Conservation (phyloP, 2,888 invertebrate species). For the Apodemia mormo region DNA sequence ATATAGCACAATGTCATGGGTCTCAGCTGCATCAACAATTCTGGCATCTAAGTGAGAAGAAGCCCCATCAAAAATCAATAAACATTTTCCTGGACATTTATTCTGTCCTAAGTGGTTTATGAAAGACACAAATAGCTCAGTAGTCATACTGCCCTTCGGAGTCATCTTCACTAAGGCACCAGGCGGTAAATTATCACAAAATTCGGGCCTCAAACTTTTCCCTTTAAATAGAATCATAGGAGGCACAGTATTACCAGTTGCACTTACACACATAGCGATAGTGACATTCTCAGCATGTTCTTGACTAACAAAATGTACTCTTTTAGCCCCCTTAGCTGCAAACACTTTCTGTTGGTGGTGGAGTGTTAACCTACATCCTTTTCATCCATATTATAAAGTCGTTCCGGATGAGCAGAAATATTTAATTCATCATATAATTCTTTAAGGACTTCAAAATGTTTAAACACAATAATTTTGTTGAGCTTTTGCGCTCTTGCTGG, state of each 20-base stretch:
- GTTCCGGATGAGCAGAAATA: constrained; percentile 30
- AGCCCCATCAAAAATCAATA: constrained; percentile 37
- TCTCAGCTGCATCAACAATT: constrained; percentile 36
- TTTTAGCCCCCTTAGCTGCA: constrained; percentile 29
- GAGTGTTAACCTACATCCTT: constrained; percentile 7
- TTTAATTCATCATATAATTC: constrained; percentile 32
- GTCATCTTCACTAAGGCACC: constrained; percentile 24
- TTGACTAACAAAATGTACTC: constrained; percentile 28
- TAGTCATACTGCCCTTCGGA: constrained; percentile 36
- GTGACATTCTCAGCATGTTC: constrained; percentile 31
- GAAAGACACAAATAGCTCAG: constrained; percentile 34
- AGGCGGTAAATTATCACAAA: constrained; percentile 32
- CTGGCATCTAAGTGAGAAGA: constrained; percentile 33
- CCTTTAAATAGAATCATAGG: constrained; percentile 36
- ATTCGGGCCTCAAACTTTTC: constrained; percentile 34
- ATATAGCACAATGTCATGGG: constrained; percentile 34
- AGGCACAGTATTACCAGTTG: constrained; percentile 29
- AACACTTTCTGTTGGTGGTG: constrained; percentile 32
- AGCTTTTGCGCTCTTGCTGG: constrained; percentile 31
- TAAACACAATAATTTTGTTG: constrained; percentile 29
- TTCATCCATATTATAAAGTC: too few species aligned
- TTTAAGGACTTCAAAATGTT: constrained; percentile 32
- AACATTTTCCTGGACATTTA: constrained; percentile 33
- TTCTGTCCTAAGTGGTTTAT: constrained; percentile 36
- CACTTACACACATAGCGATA: constrained; percentile 30